Evolutionary conservation across 2,113 vertebrate genomes (phyloP).

Genomic region (Prietella phreatophila): DNA sequence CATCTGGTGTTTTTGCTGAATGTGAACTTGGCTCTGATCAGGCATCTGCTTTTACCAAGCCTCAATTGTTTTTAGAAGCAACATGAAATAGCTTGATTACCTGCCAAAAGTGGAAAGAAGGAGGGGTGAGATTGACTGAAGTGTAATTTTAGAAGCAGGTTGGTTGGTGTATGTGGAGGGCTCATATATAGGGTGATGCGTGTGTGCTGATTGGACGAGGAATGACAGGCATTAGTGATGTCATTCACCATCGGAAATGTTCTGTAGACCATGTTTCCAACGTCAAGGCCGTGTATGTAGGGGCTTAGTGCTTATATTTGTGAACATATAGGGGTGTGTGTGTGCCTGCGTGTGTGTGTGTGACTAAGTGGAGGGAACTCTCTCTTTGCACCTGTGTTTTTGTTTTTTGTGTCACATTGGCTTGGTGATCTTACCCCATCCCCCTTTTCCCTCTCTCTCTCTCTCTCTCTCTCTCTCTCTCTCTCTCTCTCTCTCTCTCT

Average conservation of each 20-base stretch:
- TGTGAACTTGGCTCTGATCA: background rate
- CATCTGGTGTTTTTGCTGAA: slow-evolving; percentile 11
- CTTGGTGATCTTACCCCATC: slow-evolving; percentile 39
- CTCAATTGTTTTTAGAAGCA: background rate
- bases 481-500: slow-evolving; percentile 6
- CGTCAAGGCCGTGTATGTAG: slow-evolving; percentile 26
- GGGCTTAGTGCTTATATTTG: slow-evolving; percentile 20
- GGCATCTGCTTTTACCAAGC: background rate
- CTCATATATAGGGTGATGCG: background rate
- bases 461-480: slow-evolving; percentile 26
- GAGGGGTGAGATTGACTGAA: slow-evolving; percentile 1
- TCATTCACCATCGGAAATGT: slow-evolving; percentile 42
- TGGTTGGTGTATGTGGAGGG: background rate
- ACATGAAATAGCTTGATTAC: background rate
- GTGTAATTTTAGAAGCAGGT: slow-evolving; percentile 30
- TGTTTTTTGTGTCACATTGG: slow-evolving; percentile 55
- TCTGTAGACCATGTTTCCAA: slow-evolving; percentile 50
- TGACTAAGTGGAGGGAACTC: background rate
- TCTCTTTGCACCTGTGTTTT: slow-evolving; percentile 56
- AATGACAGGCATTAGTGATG: slow-evolving; percentile 32
- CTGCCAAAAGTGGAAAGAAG: slow-evolving; percentile 24
- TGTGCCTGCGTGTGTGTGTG: slow-evolving; percentile 19
- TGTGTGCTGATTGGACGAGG: slow-evolving; percentile 28
- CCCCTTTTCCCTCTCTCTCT: background rate
- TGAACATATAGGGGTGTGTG: background rate